Evolutionary conservation across 2,888 invertebrate species (phyloP).

Genomic region (Leptinotarsa juncta): DNA sequence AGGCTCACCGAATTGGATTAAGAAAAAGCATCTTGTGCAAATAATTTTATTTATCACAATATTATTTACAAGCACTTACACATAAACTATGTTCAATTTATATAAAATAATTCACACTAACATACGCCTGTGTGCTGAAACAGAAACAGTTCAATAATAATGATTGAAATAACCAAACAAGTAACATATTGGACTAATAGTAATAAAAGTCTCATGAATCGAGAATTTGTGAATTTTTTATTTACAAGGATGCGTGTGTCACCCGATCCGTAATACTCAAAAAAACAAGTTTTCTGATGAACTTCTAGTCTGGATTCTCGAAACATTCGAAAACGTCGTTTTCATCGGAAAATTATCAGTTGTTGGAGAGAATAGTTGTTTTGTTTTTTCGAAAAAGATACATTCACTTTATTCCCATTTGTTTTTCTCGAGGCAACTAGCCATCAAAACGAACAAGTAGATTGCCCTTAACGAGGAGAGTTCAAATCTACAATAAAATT

Average conservation of each 20-base stretch:
- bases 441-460: no score
- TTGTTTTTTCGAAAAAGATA: neutral
- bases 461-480: no score
- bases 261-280: conserved; percentile 15
- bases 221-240: conserved; percentile 37
- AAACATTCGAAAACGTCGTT: neutral
- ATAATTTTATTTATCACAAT: conserved; percentile 66
- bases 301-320: conserved; percentile 4
- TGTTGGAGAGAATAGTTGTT: no score
- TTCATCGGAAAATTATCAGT: neutral
- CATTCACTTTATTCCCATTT: neutral
- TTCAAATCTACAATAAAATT: no score
- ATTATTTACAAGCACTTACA: conserved; percentile 66
- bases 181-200: conserved; percentile 48
- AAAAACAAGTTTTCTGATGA: conserved; percentile 14
- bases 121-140: conserved; percentile 53
- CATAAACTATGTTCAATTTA: conserved; percentile 60
- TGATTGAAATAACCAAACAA: conserved; percentile 47
- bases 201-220: conserved; percentile 46
- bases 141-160: conserved; percentile 50
- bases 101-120: conserved; percentile 61
- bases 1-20: neutral
- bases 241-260: conserved; percentile 39
- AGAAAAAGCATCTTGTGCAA: conserved; percentile 59
- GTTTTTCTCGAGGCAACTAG: neutral